Percentiles rank a stretch among this genome's conserved stretches.
Conservation (phyloP, 2,888 invertebrate genomes). For the Conchocele bisecta region DNA sequence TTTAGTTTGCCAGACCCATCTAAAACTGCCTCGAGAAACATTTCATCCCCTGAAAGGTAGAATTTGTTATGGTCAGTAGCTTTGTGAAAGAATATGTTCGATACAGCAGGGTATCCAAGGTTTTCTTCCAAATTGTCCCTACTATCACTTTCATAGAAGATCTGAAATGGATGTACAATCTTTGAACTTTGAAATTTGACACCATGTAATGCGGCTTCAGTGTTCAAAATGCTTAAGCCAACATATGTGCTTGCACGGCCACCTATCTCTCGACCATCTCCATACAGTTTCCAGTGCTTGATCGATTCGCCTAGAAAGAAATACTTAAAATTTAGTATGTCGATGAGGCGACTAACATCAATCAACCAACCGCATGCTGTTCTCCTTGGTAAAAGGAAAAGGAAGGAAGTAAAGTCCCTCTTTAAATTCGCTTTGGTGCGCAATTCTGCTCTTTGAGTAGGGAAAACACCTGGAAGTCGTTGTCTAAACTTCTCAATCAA, state of each 20-base stretch:
- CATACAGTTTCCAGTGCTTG: background rate
- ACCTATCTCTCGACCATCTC: background rate
- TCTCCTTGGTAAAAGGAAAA: too few relatives aligned
- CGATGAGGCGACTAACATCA: background rate
- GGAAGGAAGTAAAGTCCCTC: too few relatives aligned
- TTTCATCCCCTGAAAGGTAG: conserved; percentile 1
- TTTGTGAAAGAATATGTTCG: too few relatives aligned
- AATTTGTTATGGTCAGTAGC: too few relatives aligned
- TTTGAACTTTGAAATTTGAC: conserved; percentile 1
- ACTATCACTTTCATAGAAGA: background rate
- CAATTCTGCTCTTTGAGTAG: too few relatives aligned
- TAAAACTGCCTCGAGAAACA: background rate
- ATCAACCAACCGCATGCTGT: conserved; percentile 3
- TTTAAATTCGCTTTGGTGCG: too few relatives aligned
- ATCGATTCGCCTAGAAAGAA: background rate
- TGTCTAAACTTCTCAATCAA: too few relatives aligned
- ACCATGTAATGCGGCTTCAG: background rate
- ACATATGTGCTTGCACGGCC: background rate
- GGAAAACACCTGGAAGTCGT: too few relatives aligned
- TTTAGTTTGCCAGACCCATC: background rate
- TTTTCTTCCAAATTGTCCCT: background rate
- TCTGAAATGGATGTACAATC: background rate
- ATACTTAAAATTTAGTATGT: background rate
- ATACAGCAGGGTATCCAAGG: too few relatives aligned
- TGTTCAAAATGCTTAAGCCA: background rate